Base-by-base conservation (phyloP, 1,140 invertebrate species). In the Leptinotarsa lineolata region DNA sequence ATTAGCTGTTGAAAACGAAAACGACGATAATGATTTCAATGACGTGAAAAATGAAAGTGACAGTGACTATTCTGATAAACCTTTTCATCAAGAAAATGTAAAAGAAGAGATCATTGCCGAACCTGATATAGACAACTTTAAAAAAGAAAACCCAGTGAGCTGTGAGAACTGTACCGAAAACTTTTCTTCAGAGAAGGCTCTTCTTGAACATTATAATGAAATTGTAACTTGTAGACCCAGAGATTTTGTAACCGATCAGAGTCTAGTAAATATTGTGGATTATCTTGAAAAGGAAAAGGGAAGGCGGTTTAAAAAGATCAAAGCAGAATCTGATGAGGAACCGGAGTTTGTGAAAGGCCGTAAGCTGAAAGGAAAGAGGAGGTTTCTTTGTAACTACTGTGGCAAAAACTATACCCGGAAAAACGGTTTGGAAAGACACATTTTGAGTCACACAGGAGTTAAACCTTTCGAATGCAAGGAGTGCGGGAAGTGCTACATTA, bases 391-490 rank as follows among this genome's bases (percentile, higher is more conserved):
- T 63, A 71, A 68, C 63, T 48, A 71, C 45, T 74, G 73, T 20
- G 73, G 73, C 44, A 74, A 74, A 13, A 71, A 74, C 20, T 75
- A 72, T 48, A 68, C 65, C 11, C 65, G 63, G 21, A 75, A 75
- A 72, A 71, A 66, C 18, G 71, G 63, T 16, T 45, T 75, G 18
- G 64, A 72, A 18, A 60, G 71, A 16, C 74, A 75, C 54, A 68
- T 72, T n/a, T 45, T 66, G 30, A 72, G 58, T 20, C 89, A 90
- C 76, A 84, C 86, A 0, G 85, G 87, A 21, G 85, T 88, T 72
- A 83, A 85, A 16, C 86, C 89, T 5, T 92, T 90, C 81, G 86
- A 88, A 12, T 92, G 92, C 79, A 72, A 30, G 72, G 64, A 69
- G 24, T 77, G 75, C 44, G 72, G 63, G 12, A 74, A 72, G 54